Conservation (phyloP, 2,888 invertebrate genomes). For the Agriopis leucophaearia region DNA sequence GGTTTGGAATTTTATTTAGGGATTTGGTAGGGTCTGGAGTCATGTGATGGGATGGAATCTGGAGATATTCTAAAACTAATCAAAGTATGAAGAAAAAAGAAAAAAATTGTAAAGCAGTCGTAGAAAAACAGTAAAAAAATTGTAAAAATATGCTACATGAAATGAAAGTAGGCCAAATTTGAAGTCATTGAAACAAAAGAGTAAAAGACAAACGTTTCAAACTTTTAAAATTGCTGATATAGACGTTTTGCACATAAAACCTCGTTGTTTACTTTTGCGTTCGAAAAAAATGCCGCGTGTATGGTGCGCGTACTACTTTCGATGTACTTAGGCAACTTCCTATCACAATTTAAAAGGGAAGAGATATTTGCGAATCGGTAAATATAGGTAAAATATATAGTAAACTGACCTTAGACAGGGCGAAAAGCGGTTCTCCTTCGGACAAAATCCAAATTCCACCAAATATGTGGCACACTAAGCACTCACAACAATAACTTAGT, state of each 20-base stretch:
- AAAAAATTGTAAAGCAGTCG: no score
- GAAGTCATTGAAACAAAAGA: background rate
- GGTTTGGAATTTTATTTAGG: background rate
- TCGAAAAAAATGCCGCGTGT: conserved; percentile 61
- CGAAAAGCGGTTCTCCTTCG: conserved; percentile 36
- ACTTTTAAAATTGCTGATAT: conserved; percentile 19
- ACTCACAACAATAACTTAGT: conserved; percentile 47
- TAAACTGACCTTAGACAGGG: conserved; percentile 45
- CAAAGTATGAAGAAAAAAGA: background rate
- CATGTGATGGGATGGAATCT: background rate
- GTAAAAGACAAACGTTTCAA: background rate
- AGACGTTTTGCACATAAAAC: conserved; percentile 34
- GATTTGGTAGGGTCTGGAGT: background rate
- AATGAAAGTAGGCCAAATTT: background rate
- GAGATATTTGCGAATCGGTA: background rate
- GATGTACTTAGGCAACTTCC: conserved; percentile 26
- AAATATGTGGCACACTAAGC: conserved; percentile 37
- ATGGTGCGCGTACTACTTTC: conserved; percentile 53
- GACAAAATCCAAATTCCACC: conserved; percentile 51
- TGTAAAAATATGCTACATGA: no score
- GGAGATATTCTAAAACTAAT: background rate
- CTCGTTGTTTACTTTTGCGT: conserved; percentile 58
- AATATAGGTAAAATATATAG: conserved; percentile 13
- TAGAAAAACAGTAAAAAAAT: no score
- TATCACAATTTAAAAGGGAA: conserved; percentile 3